These are phyloP conservation scores for Cyprinodon brontotheroides DNA, from an alignment of 2,113 vertebrate species.

Conservation along the genomic window DNA sequence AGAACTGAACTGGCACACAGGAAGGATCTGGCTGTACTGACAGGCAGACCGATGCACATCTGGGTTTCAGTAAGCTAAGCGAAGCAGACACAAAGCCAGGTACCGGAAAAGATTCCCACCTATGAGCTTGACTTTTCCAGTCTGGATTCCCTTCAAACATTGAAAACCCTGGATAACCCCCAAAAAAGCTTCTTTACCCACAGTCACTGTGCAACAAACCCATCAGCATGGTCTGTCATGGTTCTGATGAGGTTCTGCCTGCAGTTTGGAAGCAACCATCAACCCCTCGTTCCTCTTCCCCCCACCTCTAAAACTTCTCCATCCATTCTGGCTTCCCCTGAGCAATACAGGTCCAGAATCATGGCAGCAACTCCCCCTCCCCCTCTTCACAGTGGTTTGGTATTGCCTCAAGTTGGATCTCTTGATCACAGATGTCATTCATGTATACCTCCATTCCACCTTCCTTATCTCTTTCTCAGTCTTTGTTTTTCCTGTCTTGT, in stretches of 20 bases:
- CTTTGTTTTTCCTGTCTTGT: constrained; percentile 48
- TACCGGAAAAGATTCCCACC: constrained; percentile 41
- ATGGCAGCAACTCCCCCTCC: constrained; percentile 86
- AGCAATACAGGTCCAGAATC: constrained; percentile 80
- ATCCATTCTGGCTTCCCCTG: constrained; percentile 64
- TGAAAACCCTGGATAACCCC: constrained; percentile 45
- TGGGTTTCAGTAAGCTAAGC: constrained; percentile 30
- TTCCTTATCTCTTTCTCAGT: constrained; percentile 35
- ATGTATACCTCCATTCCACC: constrained; percentile 60
- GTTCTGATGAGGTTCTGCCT: constrained; percentile 42
- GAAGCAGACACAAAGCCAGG: constrained; percentile 27
- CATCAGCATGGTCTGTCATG: constrained; percentile 25
- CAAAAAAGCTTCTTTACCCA: constrained; percentile 56
- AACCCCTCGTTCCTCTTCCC: constrained; percentile 22
- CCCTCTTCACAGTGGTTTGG: constrained; percentile 48
- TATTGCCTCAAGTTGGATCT: constrained; percentile 64
- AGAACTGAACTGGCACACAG: constrained; percentile 34
- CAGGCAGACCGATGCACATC: constrained; percentile 12
- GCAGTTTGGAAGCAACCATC: constrained; percentile 43
- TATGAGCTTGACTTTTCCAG: constrained; percentile 33
- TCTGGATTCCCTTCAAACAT: constrained; percentile 44
- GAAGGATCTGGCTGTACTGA: constrained; percentile 16
- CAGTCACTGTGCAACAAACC: constrained; percentile 61
- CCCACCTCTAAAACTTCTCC: constrained; percentile 43
- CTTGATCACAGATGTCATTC: constrained; percentile 64